Percentiles rank a stretch among this genome's conserved stretches.
phyloP scores from a whole-genome alignment of 2,113 vertebrate genomes.

The Apistogramma diplotaenia region DNA sequence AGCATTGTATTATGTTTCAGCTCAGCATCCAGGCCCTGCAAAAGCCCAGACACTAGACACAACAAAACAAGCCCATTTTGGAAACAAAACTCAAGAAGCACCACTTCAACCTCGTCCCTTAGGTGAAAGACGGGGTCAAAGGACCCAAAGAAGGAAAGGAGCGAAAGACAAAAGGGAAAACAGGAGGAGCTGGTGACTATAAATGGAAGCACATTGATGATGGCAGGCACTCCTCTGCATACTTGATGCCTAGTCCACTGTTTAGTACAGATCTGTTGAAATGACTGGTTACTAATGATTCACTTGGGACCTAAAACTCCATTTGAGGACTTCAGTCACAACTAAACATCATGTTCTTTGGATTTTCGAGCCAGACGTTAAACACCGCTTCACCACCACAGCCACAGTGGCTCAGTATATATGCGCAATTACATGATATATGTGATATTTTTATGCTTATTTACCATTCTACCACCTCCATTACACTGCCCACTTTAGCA shows the following conservation, averaged over 20 bases:
- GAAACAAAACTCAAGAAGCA: constrained; percentile 55
- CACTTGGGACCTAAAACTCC: constrained; percentile 8
- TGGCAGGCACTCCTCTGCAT: constrained; percentile 43
- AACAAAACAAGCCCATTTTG: constrained; percentile 61
- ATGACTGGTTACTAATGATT: not conserved
- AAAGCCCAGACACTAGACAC: constrained; percentile 64
- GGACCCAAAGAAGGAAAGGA: constrained; percentile 3
- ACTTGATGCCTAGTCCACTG: constrained; percentile 13
- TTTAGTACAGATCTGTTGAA: constrained; percentile 36
- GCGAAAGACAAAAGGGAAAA: constrained; percentile 13
- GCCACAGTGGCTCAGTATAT: not conserved
- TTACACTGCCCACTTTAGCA: not conserved
- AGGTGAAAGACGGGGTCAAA: constrained; percentile 31
- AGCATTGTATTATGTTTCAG: constrained; percentile 60
- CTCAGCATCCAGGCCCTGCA: constrained; percentile 48
- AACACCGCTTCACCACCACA: not conserved
- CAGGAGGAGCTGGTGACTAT: constrained; percentile 24
- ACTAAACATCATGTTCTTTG: constrained; percentile 7
- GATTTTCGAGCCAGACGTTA: not conserved
- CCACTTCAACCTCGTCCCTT: constrained; percentile 63
- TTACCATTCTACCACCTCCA: constrained; percentile 6
- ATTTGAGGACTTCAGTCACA: constrained; percentile 5
- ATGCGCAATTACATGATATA: not conserved
- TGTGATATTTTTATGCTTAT: not conserved
- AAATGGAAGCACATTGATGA: constrained; percentile 69